Percentiles rank a stretch among this genome's conserved stretches.
phyloP scores from a whole-genome alignment of 1,140 invertebrate species.

The Drosophila prosaltans region DNA sequence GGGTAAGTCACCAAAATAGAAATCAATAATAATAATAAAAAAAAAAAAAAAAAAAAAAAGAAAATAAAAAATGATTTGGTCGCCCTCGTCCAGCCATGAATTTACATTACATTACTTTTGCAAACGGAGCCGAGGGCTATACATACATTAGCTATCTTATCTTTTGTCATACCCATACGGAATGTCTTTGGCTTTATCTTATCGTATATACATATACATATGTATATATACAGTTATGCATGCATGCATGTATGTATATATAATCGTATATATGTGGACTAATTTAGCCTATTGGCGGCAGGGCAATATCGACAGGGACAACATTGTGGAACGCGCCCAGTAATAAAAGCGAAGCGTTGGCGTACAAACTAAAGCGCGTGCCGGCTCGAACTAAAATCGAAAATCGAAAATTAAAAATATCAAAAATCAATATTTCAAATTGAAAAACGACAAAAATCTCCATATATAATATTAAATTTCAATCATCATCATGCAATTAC shows the following conservation, averaged over 20 bases:
- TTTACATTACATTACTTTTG: slow-evolving; percentile 17
- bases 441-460: not conserved
- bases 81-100: slow-evolving; percentile 1
- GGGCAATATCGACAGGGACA: slow-evolving; percentile 51
- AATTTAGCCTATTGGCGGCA: slow-evolving; percentile 34
- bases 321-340: slow-evolving; percentile 40
- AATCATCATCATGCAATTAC: slow-evolving; percentile 43
- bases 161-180: not conserved
- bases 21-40: not conserved
- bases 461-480: not conserved
- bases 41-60: too few relatives aligned
- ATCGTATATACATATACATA: slow-evolving; percentile 37
- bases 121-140: slow-evolving; percentile 9
- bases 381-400: not conserved
- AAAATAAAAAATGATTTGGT: not conserved
- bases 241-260: slow-evolving; percentile 27
- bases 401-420: not conserved
- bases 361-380: slow-evolving; percentile 25
- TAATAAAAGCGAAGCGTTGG: slow-evolving; percentile 51
- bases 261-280: slow-evolving; percentile 31
- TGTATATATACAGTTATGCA: too few relatives aligned
- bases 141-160: slow-evolving; percentile 12
- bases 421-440: not conserved
- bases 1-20: slow-evolving; percentile 19
- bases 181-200: slow-evolving; percentile 36